These are phyloP conservation scores for Dyspetes luteomarginatus DNA, from an alignment of 2,888 invertebrate species.

Conservation along the genomic window DNA sequence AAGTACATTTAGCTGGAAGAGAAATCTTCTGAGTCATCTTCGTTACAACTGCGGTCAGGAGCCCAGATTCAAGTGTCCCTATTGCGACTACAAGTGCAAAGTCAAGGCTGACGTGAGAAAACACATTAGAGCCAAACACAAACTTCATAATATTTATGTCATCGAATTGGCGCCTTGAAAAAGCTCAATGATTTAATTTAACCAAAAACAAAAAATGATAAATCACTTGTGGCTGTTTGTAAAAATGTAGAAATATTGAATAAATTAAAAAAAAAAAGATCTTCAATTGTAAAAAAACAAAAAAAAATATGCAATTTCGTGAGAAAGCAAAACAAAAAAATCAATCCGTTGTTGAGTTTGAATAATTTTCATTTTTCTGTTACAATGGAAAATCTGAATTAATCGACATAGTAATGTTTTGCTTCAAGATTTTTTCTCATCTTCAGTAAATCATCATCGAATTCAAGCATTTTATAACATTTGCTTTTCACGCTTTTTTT, in stretches of 20 bases:
- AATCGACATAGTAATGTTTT: neutral
- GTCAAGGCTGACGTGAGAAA: constrained; percentile 39
- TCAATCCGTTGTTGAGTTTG: neutral
- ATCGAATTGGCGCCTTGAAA: constrained; percentile 40
- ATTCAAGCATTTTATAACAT: constrained; percentile 13
- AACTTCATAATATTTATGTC: constrained; percentile 55
- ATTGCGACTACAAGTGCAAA: constrained; percentile 67
- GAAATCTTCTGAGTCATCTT: constrained; percentile 68
- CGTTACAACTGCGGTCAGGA: constrained; percentile 74
- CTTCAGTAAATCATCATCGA: neutral
- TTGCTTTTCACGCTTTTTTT: neutral
- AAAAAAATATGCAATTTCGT: neutral
- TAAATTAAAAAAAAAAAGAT: neutral
- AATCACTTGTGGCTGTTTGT: neutral
- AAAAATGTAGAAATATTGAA: neutral
- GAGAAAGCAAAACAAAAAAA: neutral
- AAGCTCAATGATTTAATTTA: neutral
- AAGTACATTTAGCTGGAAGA: constrained; percentile 49
- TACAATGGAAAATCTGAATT: neutral
- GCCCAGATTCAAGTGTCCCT: constrained; percentile 74
- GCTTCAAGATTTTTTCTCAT: neutral
- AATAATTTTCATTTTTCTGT: neutral
- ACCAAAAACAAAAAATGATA: neutral
- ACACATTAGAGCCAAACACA: constrained; percentile 41
- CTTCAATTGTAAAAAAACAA: neutral